Percentiles rank a stretch among this genome's conserved stretches.
phyloP scores from a whole-genome alignment of 2,113 vertebrate genomes.

The Harpagus bidentatus region DNA sequence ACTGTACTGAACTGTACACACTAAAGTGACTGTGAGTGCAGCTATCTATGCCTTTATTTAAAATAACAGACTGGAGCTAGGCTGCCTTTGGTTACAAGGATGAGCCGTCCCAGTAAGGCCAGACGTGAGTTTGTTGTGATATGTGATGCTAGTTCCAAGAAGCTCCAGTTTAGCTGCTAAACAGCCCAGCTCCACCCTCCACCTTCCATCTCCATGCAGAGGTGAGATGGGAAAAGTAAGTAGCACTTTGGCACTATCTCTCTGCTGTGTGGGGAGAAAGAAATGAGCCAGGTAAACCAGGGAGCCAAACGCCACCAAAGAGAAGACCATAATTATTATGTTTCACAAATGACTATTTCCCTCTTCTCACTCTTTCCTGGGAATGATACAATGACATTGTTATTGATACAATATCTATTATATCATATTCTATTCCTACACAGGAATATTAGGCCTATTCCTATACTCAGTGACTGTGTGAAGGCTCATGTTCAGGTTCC shows the following conservation, averaged over 20 bases:
- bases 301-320: background rate
- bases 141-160: accelerated
- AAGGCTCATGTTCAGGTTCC: background rate
- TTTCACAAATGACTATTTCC: background rate
- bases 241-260: background rate
- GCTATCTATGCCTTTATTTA: background rate
- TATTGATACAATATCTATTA: background rate
- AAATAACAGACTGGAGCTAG: background rate
- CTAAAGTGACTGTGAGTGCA: background rate
- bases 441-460: background rate
- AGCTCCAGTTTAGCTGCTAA: background rate
- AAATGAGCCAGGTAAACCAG: background rate
- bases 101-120: background rate
- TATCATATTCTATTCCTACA: background rate
- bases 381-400: background rate
- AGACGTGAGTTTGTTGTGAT: background rate
- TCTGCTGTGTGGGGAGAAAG: background rate
- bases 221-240: background rate
- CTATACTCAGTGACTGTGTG: background rate
- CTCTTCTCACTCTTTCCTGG: background rate
- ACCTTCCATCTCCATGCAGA: background rate
- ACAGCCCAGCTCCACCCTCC: background rate
- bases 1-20: background rate
- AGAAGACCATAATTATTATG: background rate
- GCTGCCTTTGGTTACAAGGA: background rate